Conservation (phyloP, 1,140 invertebrate genomes). For the Cataglyphis hispanica region DNA sequence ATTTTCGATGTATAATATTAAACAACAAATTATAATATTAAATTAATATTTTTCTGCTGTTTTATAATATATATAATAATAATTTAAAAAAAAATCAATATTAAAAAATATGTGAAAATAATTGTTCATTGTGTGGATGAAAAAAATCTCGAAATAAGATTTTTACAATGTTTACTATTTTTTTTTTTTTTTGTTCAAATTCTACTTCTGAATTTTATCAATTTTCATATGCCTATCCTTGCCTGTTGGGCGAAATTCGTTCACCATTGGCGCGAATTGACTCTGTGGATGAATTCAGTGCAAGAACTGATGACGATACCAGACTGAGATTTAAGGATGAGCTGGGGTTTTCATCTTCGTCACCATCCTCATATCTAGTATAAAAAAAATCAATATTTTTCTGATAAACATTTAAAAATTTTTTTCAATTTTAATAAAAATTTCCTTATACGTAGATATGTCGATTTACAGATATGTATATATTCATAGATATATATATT, state of each 20-base stretch:
- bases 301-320: slow-evolving; percentile 69
- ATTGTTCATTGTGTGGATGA: not conserved
- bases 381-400: slow-evolving; percentile 20
- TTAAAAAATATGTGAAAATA: not conserved
- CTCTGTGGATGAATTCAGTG: slow-evolving; percentile 81
- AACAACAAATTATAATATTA: not conserved
- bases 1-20: not conserved
- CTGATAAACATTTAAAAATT: not conserved
- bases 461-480: not conserved
- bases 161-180: not conserved
- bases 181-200: not conserved
- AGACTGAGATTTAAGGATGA: slow-evolving; percentile 84
- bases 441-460: not conserved
- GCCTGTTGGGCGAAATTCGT: slow-evolving; percentile 84
- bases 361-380: slow-evolving; percentile 84
- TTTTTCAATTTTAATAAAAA: not conserved
- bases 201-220: slow-evolving; percentile 2
- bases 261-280: slow-evolving; percentile 79
- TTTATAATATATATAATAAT: not conserved
- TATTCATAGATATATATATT: not conserved
- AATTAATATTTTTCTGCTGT: not conserved
- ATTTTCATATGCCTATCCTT: slow-evolving; percentile 68
- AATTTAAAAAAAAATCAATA: not conserved
- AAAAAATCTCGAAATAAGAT: slow-evolving; percentile 2
- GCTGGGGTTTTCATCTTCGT: slow-evolving; percentile 87